phyloP scores from a whole-genome alignment of 2,113 vertebrate genomes.

The Paradoxurus hermaphroditus region DNA sequence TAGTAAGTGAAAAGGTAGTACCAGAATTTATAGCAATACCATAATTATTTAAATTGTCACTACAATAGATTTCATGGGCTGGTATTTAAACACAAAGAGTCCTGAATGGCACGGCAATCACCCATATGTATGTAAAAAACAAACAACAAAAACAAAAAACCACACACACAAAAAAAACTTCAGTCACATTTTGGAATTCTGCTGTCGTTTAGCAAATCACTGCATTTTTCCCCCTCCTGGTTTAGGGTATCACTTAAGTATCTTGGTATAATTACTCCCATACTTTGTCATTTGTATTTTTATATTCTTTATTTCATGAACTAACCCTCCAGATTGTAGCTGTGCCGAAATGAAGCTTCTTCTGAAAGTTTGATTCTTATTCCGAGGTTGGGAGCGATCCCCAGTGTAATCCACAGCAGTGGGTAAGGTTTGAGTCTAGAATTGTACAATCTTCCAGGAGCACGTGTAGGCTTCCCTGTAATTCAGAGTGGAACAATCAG shows the following conservation, averaged over 20 bases:
- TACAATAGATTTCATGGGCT: neutral
- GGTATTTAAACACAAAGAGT: neutral
- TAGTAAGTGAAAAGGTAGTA: constrained; percentile 20
- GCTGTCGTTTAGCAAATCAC: constrained; percentile 50
- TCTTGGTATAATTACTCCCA: constrained; percentile 32
- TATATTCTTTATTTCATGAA: neutral
- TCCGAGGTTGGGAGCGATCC: constrained; percentile 10
- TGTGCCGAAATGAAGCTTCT: neutral
- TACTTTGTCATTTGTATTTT: neutral
- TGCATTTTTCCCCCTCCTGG: constrained; percentile 40
- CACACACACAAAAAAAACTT: constrained; percentile 34
- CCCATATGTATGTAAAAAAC: rapidly evolving
- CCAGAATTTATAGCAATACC: neutral
- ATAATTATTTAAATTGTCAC: constrained; percentile 31
- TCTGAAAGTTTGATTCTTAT: constrained; percentile 7
- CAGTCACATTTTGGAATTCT: constrained; percentile 65
- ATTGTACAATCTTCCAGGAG: neutral
- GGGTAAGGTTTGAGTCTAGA: neutral
- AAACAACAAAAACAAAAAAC: too few species aligned
- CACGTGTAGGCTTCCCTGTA: neutral
- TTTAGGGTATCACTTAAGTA: constrained; percentile 54
- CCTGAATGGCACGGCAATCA: constrained; percentile 21
- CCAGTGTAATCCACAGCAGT: neutral
- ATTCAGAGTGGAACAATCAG: neutral
- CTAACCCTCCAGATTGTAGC: neutral